Evolutionary conservation across 2,888 invertebrate genomes (phyloP), one percentile per base, ranked within the genome.

Genomic region (Parapristionchus giblindavisi): DNA sequence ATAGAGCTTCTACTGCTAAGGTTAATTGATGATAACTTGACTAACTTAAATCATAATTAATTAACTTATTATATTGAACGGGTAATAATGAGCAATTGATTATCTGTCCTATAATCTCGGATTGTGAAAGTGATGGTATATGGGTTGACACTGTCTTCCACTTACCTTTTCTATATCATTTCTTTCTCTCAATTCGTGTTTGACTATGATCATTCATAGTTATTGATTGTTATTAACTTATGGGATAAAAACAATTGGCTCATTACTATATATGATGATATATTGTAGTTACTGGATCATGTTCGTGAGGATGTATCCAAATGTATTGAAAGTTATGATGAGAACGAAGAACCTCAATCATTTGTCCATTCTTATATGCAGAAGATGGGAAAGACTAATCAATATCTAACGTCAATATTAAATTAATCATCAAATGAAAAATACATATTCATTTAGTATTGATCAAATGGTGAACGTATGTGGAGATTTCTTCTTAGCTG

Each of bases 281-380:
- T 36, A 29, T 24, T 66, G 32, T n/a, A 66, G 65, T 36, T 66
- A 1, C 27, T 32, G 0, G 48, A 66, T 29, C 65, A 66, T 32
- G 65, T 66, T 48, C 48, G 43, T 43, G 65, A 43, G 21, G 65
- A 66, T 32, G 65, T 66, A 0, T 2, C 29, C 6, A 3, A 27
- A 8, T 66, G 48, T 29, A 32, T 34, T 43, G 36, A 43, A 21
- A 27, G 38, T 1, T 54, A 38, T 38, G 51, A 14, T 54, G 68
- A 70, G 4, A 24, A 54, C 36, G 54, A 54, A 5, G 68, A 72
- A 34, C 72, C 72, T 6, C 17, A n/a, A 1, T 72, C 58, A 17
- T 72, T 72, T 48, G 72, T 72, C 5, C 72, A 72, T 36, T 56
- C 72, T 32, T 72, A 72, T 43, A 72, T 58, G 72, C 72, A 72